Evolutionary conservation across 2,113 vertebrate species (phyloP).

Genomic region (Aptenodytes patagonicus): DNA sequence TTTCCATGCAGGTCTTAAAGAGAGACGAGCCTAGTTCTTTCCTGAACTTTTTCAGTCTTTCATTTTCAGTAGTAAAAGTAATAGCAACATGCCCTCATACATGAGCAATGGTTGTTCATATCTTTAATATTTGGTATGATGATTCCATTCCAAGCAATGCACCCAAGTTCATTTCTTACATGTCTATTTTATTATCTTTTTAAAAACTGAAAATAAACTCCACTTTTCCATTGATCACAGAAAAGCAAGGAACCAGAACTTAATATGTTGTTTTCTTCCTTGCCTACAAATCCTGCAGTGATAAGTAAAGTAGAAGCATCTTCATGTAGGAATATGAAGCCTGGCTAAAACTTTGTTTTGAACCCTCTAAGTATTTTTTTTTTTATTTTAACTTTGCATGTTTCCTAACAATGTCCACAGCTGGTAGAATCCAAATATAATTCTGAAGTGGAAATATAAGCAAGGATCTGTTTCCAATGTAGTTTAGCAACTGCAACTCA

Average conservation of each 20-base stretch:
- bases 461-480: not conserved
- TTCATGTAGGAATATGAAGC: not conserved
- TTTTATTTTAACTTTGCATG: not conserved
- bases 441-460: not conserved
- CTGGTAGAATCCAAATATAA: not conserved
- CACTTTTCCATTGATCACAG: not conserved
- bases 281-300: not conserved
- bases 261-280: not conserved
- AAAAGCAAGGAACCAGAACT: not conserved
- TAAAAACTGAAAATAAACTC: not conserved
- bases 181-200: not conserved
- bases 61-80: not conserved
- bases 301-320: not conserved
- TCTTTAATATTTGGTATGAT: not conserved
- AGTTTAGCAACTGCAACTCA: not conserved
- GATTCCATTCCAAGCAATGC: not conserved
- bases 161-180: not conserved
- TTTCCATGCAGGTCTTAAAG: not conserved
- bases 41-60: not conserved
- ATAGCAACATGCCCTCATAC: rapidly evolving
- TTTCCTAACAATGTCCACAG: not conserved
- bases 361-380: not conserved
- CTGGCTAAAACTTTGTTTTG: not conserved
- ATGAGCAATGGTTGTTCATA: not conserved
- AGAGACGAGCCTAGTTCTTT: not conserved